These are phyloP conservation scores for Xiphydria camelus DNA, from an alignment of 2,888 invertebrate species.

Conservation along the genomic window DNA sequence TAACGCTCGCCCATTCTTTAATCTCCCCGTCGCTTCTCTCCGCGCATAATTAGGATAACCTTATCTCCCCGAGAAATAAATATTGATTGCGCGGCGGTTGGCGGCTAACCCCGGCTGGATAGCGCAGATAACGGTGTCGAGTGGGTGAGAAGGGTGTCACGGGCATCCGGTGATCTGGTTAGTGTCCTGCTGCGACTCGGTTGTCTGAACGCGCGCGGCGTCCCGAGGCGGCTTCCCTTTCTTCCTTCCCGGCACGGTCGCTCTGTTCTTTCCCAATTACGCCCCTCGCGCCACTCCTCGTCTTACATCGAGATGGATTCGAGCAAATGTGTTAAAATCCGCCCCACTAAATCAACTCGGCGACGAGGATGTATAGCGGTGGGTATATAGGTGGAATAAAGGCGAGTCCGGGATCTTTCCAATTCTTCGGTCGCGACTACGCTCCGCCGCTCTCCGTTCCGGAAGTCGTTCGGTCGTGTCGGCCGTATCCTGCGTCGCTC, in stretches of 20 bases:
- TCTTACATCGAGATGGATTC: constrained; percentile 29
- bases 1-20: not conserved
- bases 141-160: constrained; percentile 49
- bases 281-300: not conserved
- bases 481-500: too few species aligned
- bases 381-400: too few species aligned
- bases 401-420: too few species aligned
- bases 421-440: too few species aligned
- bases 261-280: not conserved
- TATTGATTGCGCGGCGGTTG: not conserved
- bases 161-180: constrained; percentile 55
- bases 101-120: not conserved
- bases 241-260: constrained; percentile 27
- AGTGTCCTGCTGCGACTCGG: constrained; percentile 34
- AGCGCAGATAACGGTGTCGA: constrained; percentile 17
- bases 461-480: too few species aligned
- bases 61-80: not conserved
- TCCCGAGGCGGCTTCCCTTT: constrained; percentile 15
- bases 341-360: constrained; percentile 33
- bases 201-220: constrained; percentile 11
- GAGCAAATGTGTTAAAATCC: constrained; percentile 39
- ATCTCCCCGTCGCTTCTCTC: not conserved
- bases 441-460: too few species aligned
- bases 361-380: too few species aligned
- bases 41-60: not conserved